Percentiles rank a stretch among this genome's conserved stretches.
These are phyloP conservation scores for Drosophila pandora DNA, from an alignment of 1,140 invertebrate species.

Conservation along the genomic window DNA sequence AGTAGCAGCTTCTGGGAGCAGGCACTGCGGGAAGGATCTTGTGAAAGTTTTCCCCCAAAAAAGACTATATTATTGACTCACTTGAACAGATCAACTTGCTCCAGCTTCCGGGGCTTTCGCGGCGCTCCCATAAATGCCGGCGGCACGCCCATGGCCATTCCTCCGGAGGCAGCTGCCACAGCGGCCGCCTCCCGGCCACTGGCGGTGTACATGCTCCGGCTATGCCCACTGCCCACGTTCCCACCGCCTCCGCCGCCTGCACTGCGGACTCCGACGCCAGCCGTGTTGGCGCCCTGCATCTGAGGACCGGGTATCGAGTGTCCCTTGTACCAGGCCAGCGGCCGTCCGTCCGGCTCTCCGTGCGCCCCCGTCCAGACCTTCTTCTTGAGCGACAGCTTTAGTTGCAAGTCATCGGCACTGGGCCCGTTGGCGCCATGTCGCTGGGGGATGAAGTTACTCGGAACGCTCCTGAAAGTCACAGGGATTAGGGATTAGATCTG, in stretches of 20 bases:
- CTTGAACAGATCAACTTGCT: conserved; percentile 77
- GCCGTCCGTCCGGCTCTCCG: conserved; percentile 39
- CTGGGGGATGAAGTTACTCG: conserved; percentile 57
- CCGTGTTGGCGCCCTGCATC: conserved; percentile 15
- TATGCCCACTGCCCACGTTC: conserved; percentile 11
- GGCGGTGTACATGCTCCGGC: conserved; percentile 24
- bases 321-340: conserved; percentile 60
- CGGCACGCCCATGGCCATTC: conserved; percentile 16
- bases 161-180: not conserved
- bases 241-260: conserved; percentile 22
- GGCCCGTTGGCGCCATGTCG: conserved; percentile 27
- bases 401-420: conserved; percentile 64
- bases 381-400: conserved; percentile 80
- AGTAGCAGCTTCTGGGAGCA: conserved; percentile 77
- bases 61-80: conserved; percentile 26
- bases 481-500: too few species aligned
- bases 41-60: too few species aligned
- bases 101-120: conserved; percentile 55
- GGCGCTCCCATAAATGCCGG: conserved; percentile 40
- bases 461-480: conserved; percentile 30
- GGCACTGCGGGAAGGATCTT: conserved; percentile 44
- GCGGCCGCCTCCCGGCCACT: conserved; percentile 15
- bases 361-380: conserved; percentile 79
- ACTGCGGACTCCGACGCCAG: conserved; percentile 11
- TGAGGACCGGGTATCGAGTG: conserved; percentile 33